Base-by-base conservation (phyloP, 2,888 invertebrate genomes). In the Protophormia terraenovae region DNA sequence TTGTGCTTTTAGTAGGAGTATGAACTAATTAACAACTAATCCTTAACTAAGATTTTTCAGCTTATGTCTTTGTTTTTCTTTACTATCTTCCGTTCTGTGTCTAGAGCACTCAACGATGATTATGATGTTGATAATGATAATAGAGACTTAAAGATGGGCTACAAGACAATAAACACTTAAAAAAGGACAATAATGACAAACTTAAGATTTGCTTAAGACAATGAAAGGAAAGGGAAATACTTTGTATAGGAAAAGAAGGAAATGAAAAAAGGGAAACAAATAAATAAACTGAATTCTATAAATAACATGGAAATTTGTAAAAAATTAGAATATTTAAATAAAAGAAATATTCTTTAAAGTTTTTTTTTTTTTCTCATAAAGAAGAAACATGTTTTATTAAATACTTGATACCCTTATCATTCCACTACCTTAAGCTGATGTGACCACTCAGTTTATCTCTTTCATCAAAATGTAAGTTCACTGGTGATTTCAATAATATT, bases 1-100 rank as follows among this genome's bases (percentile, higher is more conserved):
- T 81, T 77, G 84, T 67, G 45, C 77, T 77, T 69, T 81, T 69
- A 29, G 62, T 38, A 60, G 1, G 35, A 69, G 47, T 66, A 69
- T 38, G 45, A 82, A 82, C 84, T 85, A 85, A 85, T 85, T 85
- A 84, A 84, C 77, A 82, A 84, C 84, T 82, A 82, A 84, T 73
- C 62, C 66, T 69, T 19, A 45, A 55, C 55, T 69, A 75, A 73
- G 69, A 78, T 78, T 69, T 66, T 71, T 41, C 35, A 69, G 73
- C 72, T 75, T 67, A 27, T 66, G 45, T 38, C 71, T 50, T 60
- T 72, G 12, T 64, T 77, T 53, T 50, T 16, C 22, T 22, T 60
- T 22, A 8, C 50, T 47, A 47, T 14, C 38, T 27, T 19, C 8
- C 45, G 27, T n/a, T 38, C 22, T 10, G 12, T 45, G 19, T 53